Base-by-base conservation (phyloP, 2,888 invertebrate genomes). In the Anagyrus pseudococci region DNA sequence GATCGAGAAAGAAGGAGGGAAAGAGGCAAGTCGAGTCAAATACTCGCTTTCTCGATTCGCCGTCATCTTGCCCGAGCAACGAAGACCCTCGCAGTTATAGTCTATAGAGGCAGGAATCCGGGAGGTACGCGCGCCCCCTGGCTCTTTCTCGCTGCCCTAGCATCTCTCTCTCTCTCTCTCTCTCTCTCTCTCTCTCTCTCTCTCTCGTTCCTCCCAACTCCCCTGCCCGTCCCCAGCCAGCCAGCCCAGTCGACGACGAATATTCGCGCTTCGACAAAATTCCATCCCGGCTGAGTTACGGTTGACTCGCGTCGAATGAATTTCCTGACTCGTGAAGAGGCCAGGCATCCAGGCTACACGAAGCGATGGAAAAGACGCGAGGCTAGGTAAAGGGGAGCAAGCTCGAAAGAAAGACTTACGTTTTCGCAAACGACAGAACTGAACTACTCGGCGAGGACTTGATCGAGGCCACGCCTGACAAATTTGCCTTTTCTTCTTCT, bases 211-310 rank as follows among this genome's bases (percentile, higher is more conserved):
- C 15, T 37, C 15, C 8, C 8, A 4, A 4, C 29, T 29, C 29
- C 29, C 29, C 33, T 37, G 2, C 33, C 33, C n/a, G n/a, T n/a
- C n/a, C n/a, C n/a, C n/a, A n/a, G n/a, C n/a, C n/a, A n/a, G n/a
- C n/a, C n/a, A n/a, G n/a, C n/a, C n/a, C 2, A 40, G 7, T 13
- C 43, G 48, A 19, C 40, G 41, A 17, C 56, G 48, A 69, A 67
- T 70, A 66, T 70, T 69, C 67, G 68, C 58, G 66, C 69, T 67
- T 66, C 66, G 69, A 60, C 64, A 67, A 68, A 68, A 72, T 66
- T 68, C 64, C 66, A 69, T 70, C 67, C 41, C 40, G 68, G 65
- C 65, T 69, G 69, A 70, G 70, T 68, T 69, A 70, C 70, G 69
- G 60, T 70, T 64, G 64, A 70, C 67, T 69, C 64, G 62, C 65